Conservation (phyloP, 2,113 vertebrate species). For the Caranx ignobilis region DNA sequence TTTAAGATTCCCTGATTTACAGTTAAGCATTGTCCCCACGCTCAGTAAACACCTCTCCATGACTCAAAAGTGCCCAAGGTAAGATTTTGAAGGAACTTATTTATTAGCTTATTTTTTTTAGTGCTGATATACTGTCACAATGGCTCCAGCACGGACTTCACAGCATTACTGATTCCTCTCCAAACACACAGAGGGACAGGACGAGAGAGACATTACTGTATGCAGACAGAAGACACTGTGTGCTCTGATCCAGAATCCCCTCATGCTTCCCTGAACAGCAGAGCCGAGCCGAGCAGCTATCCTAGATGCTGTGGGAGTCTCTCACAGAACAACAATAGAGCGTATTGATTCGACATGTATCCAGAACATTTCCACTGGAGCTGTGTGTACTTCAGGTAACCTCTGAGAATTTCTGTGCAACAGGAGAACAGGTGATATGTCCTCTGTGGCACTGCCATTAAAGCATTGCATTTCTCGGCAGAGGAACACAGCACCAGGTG, state of each 20-base stretch:
- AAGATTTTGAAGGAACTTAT: neutral
- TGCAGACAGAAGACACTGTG: constrained; percentile 49
- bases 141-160: constrained; percentile 3
- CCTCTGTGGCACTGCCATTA: constrained; percentile 51
- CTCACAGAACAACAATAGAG: constrained; percentile 70
- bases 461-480: constrained; percentile 57
- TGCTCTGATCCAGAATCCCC: constrained; percentile 48
- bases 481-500: constrained; percentile 21
- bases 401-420: constrained; percentile 53
- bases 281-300: constrained; percentile 44
- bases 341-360: constrained; percentile 70
- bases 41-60: neutral
- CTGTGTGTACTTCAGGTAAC: constrained; percentile 49
- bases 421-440: constrained; percentile 59
- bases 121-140: neutral
- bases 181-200: constrained; percentile 8
- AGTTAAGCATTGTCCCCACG: neutral
- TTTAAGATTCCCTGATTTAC: neutral
- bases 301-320: constrained; percentile 63
- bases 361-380: constrained; percentile 58
- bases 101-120: neutral
- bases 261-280: constrained; percentile 63
- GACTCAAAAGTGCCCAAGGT: neutral
- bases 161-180: neutral
- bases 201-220: neutral